Conservation (phyloP, 53 echinoderm and acorn worm genomes). For the Astropecten irregularis region DNA sequence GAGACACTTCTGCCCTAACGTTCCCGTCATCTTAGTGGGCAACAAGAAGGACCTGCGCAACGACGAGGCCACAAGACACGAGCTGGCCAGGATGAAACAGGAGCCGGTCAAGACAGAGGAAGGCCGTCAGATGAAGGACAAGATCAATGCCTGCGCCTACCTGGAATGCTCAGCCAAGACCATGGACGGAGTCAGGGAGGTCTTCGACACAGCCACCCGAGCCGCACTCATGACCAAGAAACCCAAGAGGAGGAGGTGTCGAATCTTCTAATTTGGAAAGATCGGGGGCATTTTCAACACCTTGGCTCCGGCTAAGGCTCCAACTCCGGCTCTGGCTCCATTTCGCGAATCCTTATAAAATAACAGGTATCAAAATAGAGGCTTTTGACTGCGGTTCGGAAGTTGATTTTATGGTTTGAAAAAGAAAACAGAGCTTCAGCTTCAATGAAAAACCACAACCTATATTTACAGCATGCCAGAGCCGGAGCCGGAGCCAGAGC, state of each 20-base stretch:
- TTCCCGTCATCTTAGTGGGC: constrained; percentile 88
- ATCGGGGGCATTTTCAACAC: too few relatives aligned
- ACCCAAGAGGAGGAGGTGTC: constrained; percentile 70
- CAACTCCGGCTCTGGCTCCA: too few relatives aligned
- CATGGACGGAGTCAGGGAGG: constrained; percentile 94
- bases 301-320: too few relatives aligned
- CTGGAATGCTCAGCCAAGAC: constrained; percentile 95
- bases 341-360: too few relatives aligned
- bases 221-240: constrained; percentile 90
- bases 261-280: constrained; percentile 56
- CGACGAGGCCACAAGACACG: constrained; percentile 77
- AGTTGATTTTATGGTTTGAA: too few relatives aligned
- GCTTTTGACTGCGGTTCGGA: too few relatives aligned
- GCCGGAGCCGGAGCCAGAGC: too few relatives aligned
- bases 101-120: constrained; percentile 90
- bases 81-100: constrained; percentile 90
- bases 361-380: too few relatives aligned
- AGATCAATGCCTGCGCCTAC: constrained; percentile 83
- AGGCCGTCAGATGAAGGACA: constrained; percentile 81
- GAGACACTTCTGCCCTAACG: constrained; percentile 93
- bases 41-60: constrained; percentile 95
- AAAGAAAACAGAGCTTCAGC: too few relatives aligned
- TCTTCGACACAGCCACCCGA: constrained; percentile 90
- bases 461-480: too few relatives aligned
- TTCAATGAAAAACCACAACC: too few relatives aligned